phyloP scores from a whole-genome alignment of 2,888 invertebrate genomes.

The Himalopsyche tibetana region DNA sequence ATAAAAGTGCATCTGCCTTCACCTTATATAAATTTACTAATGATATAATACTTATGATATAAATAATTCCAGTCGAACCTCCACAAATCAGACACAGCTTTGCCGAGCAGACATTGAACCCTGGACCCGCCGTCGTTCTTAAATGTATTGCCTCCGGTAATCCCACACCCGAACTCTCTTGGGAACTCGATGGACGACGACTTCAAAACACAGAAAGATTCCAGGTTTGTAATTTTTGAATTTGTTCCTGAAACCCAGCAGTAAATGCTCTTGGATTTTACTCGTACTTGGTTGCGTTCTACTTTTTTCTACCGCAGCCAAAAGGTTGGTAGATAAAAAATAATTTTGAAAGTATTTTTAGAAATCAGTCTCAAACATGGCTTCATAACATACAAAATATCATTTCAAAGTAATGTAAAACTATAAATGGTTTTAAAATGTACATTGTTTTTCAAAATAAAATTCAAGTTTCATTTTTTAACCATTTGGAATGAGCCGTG shows the following conservation, averaged over 20 bases:
- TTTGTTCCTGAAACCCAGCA: neutral
- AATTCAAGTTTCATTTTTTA: too few species aligned
- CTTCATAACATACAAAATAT: too few species aligned
- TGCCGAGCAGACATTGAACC: conserved; percentile 92
- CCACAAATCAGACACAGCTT: conserved; percentile 92
- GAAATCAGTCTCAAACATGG: too few species aligned
- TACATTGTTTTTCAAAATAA: too few species aligned
- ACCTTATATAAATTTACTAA: conserved; percentile 16
- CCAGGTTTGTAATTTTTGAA: conserved; percentile 57
- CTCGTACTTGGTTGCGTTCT: too few species aligned
- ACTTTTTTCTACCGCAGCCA: too few species aligned
- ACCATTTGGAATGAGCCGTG: too few species aligned
- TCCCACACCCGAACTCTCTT: conserved; percentile 94
- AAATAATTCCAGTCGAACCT: conserved; percentile 83
- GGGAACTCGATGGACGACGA: conserved; percentile 93
- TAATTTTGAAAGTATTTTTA: too few species aligned
- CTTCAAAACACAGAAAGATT: conserved; percentile 84
- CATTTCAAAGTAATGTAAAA: too few species aligned
- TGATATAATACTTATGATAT: conserved; percentile 14
- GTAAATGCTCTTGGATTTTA: too few species aligned
- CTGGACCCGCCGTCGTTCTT: conserved; percentile 91
- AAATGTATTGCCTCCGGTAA: conserved; percentile 96
- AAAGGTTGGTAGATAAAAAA: too few species aligned
- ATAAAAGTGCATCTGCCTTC: neutral
- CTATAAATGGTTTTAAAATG: too few species aligned